Evolutionary conservation across 2,888 invertebrate species (phyloP), one percentile per base, ranked within the genome.

Genomic region (Pseudanteris insignis): DNA sequence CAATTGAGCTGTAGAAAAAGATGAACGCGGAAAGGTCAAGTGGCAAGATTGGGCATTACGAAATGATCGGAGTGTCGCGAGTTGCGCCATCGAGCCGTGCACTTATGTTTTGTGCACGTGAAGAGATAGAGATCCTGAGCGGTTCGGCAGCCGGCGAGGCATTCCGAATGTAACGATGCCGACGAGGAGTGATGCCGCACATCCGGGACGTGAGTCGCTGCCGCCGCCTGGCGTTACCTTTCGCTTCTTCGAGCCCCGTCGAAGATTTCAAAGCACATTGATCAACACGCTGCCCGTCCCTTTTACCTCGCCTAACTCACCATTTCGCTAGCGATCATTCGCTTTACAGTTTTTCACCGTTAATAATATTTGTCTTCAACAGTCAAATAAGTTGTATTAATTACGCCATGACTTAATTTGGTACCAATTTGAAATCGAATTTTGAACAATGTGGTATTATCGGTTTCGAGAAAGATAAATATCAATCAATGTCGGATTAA

Each of bases 111-210:
- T 46, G 48, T 58, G 48, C 59, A 43, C 51, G 62, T 43, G 47
- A 64, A 63, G 58, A 66, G 59, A 69, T 51, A 64, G 65, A 71
- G 62, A 46, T 66, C 53, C 63, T 70, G 50, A 47, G 58, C 55
- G 64, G 50, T 67, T 66, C 41, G 50, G 65, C 61, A 51, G 63
- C 6, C 9, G 30, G 5, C 12, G 63, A 69, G 68, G 73, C 73
- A 73, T 73, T 72, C 67, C 71, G 65, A 60, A 47, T 67, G 72
- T 71, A 72, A 69, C 55, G 70, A 73, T 69, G 50, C 36, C 47
- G 62, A 54, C 50, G 57, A 44, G 60, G 36, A 50, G 57, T 43
- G 51, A 46, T 41, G 55, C 63, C 61, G 63, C 63, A 68, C 67
- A 70, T 70, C 70, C 70, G 70, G 70, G 70, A 70, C 66, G 68